Evolutionary conservation across 2,113 vertebrate genomes (phyloP).

Genomic region (Pseudopodoces humilis): DNA sequence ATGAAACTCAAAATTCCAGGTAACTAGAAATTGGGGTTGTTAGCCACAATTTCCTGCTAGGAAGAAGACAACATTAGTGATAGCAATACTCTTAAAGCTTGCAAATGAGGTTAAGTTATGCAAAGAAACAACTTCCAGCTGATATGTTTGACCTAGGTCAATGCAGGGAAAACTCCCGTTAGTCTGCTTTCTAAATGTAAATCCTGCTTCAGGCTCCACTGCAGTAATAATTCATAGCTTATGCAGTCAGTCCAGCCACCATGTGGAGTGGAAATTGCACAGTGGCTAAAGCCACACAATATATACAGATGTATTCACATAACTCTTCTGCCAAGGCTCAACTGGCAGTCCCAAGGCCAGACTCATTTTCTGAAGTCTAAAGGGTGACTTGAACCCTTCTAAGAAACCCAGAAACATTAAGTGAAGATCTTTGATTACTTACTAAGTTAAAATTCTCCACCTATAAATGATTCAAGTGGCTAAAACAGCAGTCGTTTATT

Average conservation of each 20-base stretch:
- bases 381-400: not conserved
- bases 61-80: not conserved
- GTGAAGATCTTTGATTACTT: not conserved
- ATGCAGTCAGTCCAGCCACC: not conserved
- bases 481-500: not conserved
- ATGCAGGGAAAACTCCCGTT: not conserved
- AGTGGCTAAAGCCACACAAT: not conserved
- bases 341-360: not conserved
- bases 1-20: not conserved
- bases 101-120: conserved; percentile 42
- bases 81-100: not conserved
- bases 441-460: not conserved
- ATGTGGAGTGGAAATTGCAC: not conserved
- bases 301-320: not conserved
- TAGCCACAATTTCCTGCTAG: conserved; percentile 22
- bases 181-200: conserved; percentile 13
- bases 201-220: not conserved
- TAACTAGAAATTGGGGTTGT: not conserved
- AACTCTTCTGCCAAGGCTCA: not conserved
- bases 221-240: conserved; percentile 41
- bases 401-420: not conserved
- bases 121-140: conserved; percentile 54
- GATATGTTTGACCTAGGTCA: conserved; percentile 54
- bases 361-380: not conserved
- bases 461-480: not conserved